A percentile compares a stretch with the other conserved stretches of the same genome.
phyloP scores from a whole-genome alignment of 2,888 invertebrate species.

The Stenodera caucasica region DNA sequence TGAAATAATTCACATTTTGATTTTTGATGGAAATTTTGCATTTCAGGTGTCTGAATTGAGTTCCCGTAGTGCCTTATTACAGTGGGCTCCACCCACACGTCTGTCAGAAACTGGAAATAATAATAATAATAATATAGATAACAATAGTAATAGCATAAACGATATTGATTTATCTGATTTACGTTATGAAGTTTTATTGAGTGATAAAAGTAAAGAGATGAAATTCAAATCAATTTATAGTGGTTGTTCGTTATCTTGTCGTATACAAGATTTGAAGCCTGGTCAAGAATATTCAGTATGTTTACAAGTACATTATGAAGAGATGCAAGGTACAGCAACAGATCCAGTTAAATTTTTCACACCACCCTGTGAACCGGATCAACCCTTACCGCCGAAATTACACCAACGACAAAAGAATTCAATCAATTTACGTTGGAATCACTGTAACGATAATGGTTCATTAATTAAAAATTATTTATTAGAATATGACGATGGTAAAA shows the following conservation, averaged over 20 bases:
- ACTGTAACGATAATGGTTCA: slow-evolving; percentile 78
- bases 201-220: slow-evolving; percentile 76
- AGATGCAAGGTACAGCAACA: slow-evolving; percentile 73
- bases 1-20: too few relatives aligned
- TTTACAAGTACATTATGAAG: slow-evolving; percentile 73
- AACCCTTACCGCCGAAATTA: slow-evolving; percentile 72
- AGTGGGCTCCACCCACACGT: slow-evolving; percentile 72
- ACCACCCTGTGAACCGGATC: slow-evolving; percentile 78
- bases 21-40: slow-evolving; percentile 34
- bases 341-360: slow-evolving; percentile 81
- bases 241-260: slow-evolving; percentile 74
- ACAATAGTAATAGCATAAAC: slow-evolving; percentile 51
- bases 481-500: slow-evolving; percentile 73
- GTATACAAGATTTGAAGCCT: slow-evolving; percentile 82
- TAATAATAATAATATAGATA: background rate
- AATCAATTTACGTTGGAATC: slow-evolving; percentile 71
- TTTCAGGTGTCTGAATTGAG: slow-evolving; percentile 83
- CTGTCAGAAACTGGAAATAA: slow-evolving; percentile 54
- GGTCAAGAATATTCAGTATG: slow-evolving; percentile 87
- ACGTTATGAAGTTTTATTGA: slow-evolving; percentile 79
- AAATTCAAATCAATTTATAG: slow-evolving; percentile 84
- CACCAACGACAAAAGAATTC: slow-evolving; percentile 71
- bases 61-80: slow-evolving; percentile 81
- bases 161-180: slow-evolving; percentile 66
- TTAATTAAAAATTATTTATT: slow-evolving; percentile 75